phyloP scores from a whole-genome alignment of 2,113 vertebrate species.

The Ardeotis arabs region DNA sequence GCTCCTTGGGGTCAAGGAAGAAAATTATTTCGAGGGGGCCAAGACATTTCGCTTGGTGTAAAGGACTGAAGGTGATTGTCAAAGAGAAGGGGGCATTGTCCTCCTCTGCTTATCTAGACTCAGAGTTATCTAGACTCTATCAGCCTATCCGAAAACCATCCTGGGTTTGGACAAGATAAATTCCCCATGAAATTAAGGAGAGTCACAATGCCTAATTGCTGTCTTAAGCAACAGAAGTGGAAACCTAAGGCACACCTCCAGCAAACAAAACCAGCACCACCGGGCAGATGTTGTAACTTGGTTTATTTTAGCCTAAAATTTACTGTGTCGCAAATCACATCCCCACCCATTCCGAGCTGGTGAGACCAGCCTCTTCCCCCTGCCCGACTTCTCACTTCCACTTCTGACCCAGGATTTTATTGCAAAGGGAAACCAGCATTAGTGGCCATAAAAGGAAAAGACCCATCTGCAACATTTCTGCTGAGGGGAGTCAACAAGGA shows the following conservation, averaged over 20 bases:
- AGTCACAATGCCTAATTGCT: background rate
- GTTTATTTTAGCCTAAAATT: slow-evolving; percentile 17
- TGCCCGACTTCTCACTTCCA: slow-evolving; percentile 2
- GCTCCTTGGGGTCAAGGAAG: background rate
- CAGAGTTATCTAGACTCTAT: background rate
- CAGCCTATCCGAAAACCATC: background rate
- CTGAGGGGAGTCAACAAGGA: background rate
- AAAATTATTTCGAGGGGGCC: background rate
- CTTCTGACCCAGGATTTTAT: slow-evolving; percentile 50
- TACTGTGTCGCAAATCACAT: background rate
- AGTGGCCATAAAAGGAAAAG: slow-evolving; percentile 80
- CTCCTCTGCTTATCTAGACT: background rate
- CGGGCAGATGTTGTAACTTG: background rate
- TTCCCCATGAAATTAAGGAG: background rate
- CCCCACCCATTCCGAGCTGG: background rate
- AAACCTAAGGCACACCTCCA: background rate
- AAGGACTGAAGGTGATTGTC: background rate
- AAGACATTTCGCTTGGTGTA: background rate
- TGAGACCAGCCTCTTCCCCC: slow-evolving; percentile 13
- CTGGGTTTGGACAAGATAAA: background rate
- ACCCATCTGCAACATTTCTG: slow-evolving; percentile 59
- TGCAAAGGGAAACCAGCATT: slow-evolving; percentile 27
- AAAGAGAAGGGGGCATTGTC: background rate
- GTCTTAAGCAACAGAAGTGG: slow-evolving; percentile 8
- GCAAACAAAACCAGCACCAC: slow-evolving; percentile 19